Evolutionary conservation across 2,888 invertebrate species (phyloP).

Genomic region (Dolichopus griseipennis): DNA sequence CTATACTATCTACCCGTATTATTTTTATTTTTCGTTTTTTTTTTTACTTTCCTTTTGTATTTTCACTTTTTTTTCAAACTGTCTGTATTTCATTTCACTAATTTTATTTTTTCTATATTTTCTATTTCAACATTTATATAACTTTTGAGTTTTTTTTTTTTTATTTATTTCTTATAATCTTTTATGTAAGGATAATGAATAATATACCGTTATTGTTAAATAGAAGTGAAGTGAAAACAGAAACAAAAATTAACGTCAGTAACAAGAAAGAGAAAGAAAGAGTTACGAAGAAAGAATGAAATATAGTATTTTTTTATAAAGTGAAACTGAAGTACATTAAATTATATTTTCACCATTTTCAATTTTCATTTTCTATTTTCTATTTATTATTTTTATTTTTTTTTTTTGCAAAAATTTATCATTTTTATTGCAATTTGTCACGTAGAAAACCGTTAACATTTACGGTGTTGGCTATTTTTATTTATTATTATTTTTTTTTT

Average conservation of each 20-base stretch:
- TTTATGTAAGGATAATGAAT: not conserved
- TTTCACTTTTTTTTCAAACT: not conserved
- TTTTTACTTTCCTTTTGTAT: not conserved
- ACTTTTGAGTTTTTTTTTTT: no score
- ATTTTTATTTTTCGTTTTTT: not conserved
- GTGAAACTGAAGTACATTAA: not conserved
- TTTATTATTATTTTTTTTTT: no score
- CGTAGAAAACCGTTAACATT: constrained; percentile 2
- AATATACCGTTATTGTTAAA: not conserved
- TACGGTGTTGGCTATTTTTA: not conserved
- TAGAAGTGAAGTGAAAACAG: no score
- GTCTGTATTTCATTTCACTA: no score
- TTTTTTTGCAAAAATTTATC: not conserved
- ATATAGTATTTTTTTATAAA: not conserved
- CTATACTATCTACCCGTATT: not conserved
- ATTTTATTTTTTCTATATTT: no score
- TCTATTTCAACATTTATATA: no score
- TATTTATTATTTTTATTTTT: not conserved
- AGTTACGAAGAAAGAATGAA: not conserved
- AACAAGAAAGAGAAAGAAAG: no score
- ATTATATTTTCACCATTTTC: not conserved
- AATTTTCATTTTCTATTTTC: not conserved
- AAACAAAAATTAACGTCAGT: no score
- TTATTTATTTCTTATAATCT: not conserved
- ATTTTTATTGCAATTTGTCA: constrained; percentile 3